phyloP scores from a whole-genome alignment of 1,140 invertebrate species.

The Bombus polaris region DNA sequence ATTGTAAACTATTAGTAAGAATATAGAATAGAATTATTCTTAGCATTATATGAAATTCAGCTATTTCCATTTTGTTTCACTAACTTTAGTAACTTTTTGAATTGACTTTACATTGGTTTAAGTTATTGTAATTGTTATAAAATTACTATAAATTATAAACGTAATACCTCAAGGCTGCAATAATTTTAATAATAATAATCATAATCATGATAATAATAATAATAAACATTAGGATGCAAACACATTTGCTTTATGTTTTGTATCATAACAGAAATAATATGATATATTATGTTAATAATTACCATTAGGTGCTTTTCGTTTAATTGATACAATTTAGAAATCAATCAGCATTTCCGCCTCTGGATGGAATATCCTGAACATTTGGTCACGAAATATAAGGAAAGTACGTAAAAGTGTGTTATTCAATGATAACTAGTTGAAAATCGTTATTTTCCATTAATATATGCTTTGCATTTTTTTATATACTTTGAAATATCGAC shows the following conservation, averaged over 20 bases:
- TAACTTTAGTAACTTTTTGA: slow-evolving; percentile 1
- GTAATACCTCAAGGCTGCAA: slow-evolving; percentile 5
- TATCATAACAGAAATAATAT: neutral
- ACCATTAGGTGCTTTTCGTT: neutral
- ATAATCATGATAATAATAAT: slow-evolving; percentile 25
- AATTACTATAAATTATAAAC: slow-evolving; percentile 13
- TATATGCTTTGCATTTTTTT: slow-evolving; percentile 22
- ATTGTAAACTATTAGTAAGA: slow-evolving; percentile 21
- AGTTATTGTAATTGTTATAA: neutral
- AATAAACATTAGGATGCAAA: slow-evolving; percentile 25
- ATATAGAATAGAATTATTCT: slow-evolving; percentile 32
- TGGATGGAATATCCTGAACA: slow-evolving; percentile 43
- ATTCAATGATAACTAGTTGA: slow-evolving; percentile 30
- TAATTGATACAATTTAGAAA: slow-evolving; percentile 6
- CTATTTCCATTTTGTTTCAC: neutral
- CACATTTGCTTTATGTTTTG: neutral
- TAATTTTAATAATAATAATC: slow-evolving; percentile 17
- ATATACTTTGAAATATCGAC: neutral
- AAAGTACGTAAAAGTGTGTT: slow-evolving; percentile 19
- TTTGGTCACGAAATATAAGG: slow-evolving; percentile 28
- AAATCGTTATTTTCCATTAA: slow-evolving; percentile 18
- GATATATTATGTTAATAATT: neutral
- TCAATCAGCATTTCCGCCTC: slow-evolving; percentile 20
- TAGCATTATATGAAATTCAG: slow-evolving; percentile 18
- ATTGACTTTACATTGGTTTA: neutral